These are phyloP conservation scores for Ophiothrix spiculata DNA, from an alignment of 35 echinoderm and acorn worm genomes.

Conservation along the genomic window DNA sequence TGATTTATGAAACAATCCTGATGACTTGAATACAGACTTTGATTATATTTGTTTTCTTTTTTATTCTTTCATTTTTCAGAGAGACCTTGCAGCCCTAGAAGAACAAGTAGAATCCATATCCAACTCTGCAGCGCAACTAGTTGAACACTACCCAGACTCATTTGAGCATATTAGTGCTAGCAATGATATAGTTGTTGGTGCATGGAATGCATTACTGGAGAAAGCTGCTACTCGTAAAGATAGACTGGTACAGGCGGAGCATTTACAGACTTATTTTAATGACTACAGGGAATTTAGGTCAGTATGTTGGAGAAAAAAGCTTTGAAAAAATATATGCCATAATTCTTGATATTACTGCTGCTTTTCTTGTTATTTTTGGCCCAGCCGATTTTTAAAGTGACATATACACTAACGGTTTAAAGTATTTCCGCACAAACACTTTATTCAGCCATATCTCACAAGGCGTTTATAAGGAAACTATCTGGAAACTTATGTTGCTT, in stretches of 20 bases:
- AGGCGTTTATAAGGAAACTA: no score
- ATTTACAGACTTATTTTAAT: constrained; percentile 65
- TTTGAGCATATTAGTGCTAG: constrained; percentile 57
- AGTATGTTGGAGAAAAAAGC: no score
- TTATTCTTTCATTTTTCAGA: constrained; percentile 25
- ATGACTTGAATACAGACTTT: no score
- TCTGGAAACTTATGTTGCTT: no score
- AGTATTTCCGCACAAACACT: no score
- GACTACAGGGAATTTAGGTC: constrained; percentile 64
- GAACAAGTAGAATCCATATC: constrained; percentile 65
- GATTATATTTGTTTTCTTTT: background rate
- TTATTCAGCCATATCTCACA: no score
- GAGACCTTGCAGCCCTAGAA: constrained; percentile 73
- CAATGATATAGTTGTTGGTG: constrained; percentile 61
- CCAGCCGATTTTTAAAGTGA: no score
- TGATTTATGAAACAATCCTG: no score
- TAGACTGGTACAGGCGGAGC: constrained; percentile 52
- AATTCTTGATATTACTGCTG: no score
- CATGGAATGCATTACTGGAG: constrained; percentile 65
- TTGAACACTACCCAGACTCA: constrained; percentile 48
- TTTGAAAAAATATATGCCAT: no score
- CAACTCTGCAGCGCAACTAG: constrained; percentile 40
- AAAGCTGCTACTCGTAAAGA: constrained; percentile 42
- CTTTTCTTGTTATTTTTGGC: no score
- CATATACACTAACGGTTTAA: no score